Evolutionary conservation across 2,888 invertebrate genomes (phyloP), one percentile per base, ranked within the genome.

Genomic region (Tetranychus truncatus): DNA sequence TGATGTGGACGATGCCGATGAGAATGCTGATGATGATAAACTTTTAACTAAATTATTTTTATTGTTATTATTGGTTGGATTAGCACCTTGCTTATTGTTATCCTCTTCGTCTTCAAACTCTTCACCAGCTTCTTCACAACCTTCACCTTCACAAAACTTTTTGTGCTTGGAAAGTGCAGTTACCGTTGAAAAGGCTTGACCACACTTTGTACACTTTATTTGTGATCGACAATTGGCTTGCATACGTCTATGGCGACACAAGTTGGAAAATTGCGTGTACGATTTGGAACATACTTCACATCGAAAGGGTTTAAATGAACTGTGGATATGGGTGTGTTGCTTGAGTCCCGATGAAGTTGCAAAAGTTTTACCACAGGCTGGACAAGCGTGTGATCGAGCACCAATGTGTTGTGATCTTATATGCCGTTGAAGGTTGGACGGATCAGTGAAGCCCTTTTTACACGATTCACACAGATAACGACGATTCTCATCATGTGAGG

Each of bases 231-330:
- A 97, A 82, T 92, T 91, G 75, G 91, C 89, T 86, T 99, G 99
- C 94, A 97, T 96, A 76, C 97, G 92, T 82, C 94, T 95, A 85
- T 99, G 99, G n/a, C 99, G 90, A 82, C 99, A 99, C 81, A 99
- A 87, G 84, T 99, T 99, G 66, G 96, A 97, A 84, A 99, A 99
- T 85, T 99, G 99, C 4, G 99, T 99, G 85, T 99, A 99, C 11
- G 95, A 90, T 87, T 99, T 99, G 82, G 90, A 90, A 86, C 99
- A 99, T 79, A 95, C 92, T 78, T 82, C 81, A 77, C 84, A 83
- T 87, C 90, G 90, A 85, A 96, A 97, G 5, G 97, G 97, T 84
- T 99, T 99, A 79, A 95, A 91, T 82, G 92, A 93, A 81, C 93
- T 93, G 86, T 99, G 97, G 81, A 99, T 99, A 85, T 99, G 97